Conservation (phyloP, 2,113 vertebrate genomes). For the Pelecanus crispus region DNA sequence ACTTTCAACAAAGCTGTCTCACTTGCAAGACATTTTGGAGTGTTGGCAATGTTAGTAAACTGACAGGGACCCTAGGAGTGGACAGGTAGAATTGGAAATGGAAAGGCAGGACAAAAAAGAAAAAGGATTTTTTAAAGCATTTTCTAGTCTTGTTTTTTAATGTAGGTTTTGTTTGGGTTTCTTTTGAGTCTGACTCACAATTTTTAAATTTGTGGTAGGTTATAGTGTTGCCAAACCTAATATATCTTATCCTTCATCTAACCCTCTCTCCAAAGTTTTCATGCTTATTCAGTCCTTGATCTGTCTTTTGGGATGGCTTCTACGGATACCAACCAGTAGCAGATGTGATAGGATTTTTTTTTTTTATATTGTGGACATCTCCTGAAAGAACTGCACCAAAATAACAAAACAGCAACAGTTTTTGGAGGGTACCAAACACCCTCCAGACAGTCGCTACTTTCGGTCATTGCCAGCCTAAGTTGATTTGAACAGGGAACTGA, state of each 20-base stretch:
- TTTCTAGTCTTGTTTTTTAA: neutral
- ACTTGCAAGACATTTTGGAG: neutral
- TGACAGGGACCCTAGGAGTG: neutral
- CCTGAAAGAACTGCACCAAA: constrained; percentile 17
- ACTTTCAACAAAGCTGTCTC: constrained; percentile 4
- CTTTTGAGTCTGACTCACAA: constrained; percentile 9
- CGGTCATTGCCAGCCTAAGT: neutral
- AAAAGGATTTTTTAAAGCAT: neutral
- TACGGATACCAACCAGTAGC: constrained; percentile 44
- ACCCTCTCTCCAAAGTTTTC: constrained; percentile 24
- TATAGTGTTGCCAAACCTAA: constrained; percentile 34
- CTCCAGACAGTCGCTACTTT: neutral
- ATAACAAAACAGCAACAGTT: neutral
- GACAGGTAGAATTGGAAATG: neutral
- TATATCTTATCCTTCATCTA: constrained; percentile 39
- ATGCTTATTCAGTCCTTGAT: constrained; percentile 36
- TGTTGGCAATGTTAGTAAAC: neutral
- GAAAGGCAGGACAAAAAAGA: neutral
- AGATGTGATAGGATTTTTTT: neutral
- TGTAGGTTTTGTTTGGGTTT: neutral
- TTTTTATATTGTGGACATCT: neutral
- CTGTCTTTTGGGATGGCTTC: constrained; percentile 34
- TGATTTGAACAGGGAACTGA: constrained; percentile 38
- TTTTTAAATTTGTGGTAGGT: constrained; percentile 40
- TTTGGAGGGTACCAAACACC: neutral